Conservation (phyloP, 1,140 invertebrate genomes). For the Pogonomyrmex barbatus region DNA sequence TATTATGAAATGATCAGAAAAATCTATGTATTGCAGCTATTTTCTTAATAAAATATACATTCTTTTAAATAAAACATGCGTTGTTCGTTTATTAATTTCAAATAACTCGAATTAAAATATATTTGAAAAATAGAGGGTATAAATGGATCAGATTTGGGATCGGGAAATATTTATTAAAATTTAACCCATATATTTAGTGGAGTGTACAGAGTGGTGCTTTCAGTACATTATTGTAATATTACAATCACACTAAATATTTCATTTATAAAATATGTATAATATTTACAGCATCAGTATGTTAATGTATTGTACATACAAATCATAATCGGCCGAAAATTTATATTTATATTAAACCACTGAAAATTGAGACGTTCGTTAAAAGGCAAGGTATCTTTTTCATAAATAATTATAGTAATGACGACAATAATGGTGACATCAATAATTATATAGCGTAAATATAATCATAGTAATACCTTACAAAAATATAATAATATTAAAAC, state of each 20-base stretch:
- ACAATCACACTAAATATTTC: constrained; percentile 79
- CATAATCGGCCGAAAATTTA: constrained; percentile 62
- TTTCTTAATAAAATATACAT: constrained; percentile 65
- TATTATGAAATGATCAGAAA: background rate
- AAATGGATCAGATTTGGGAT: constrained; percentile 59
- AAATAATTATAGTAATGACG: constrained; percentile 69
- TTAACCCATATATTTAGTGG: constrained; percentile 78
- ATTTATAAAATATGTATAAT: constrained; percentile 83
- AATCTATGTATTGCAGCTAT: constrained; percentile 41
- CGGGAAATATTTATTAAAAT: constrained; percentile 83
- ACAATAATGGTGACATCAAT: constrained; percentile 53
- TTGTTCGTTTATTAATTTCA: constrained; percentile 10
- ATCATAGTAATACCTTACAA: constrained; percentile 37
- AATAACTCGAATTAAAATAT: background rate
- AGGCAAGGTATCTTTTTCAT: constrained; percentile 28
- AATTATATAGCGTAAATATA: constrained; percentile 45
- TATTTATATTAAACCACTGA: constrained; percentile 12
- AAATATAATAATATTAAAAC: constrained; percentile 42
- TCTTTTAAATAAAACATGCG: constrained; percentile 34
- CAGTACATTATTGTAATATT: constrained; percentile 79
- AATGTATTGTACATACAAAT: constrained; percentile 67
- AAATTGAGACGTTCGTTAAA: constrained; percentile 53
- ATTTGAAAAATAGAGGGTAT: background rate
- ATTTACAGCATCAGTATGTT: constrained; percentile 79
- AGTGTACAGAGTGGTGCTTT: constrained; percentile 81